Percentiles rank a stretch among this genome's conserved stretches.
phyloP scores from a whole-genome alignment of 2,888 invertebrate species.

The Drosophila atripex region DNA sequence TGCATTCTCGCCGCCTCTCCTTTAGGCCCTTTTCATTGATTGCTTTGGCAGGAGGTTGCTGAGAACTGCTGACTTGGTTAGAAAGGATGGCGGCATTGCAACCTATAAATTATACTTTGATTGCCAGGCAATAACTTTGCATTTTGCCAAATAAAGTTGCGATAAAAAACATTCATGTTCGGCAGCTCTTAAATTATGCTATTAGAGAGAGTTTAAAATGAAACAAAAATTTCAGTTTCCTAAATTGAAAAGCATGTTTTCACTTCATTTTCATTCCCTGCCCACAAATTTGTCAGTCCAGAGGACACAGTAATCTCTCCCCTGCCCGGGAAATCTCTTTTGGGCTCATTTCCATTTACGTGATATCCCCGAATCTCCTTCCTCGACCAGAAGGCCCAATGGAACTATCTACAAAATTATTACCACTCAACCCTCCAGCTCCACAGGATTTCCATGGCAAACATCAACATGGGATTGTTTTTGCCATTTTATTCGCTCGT shows the following conservation, averaged over 20 bases:
- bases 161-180: neutral
- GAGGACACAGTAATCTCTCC: conserved; percentile 13
- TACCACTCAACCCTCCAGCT: conserved; percentile 26
- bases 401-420: conserved; percentile 50
- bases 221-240: neutral
- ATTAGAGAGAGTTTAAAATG: neutral
- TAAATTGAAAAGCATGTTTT: conserved; percentile 4
- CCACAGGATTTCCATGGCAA: conserved; percentile 59
- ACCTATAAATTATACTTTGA: conserved; percentile 42
- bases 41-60: conserved; percentile 15
- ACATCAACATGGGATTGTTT: conserved; percentile 63
- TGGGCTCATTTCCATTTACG: conserved; percentile 58
- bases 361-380: conserved; percentile 28
- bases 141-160: conserved; percentile 9
- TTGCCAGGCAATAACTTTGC: conserved; percentile 25
- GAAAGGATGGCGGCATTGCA: conserved; percentile 15
- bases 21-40: conserved; percentile 26
- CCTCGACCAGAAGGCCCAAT: conserved; percentile 16
- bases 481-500: conserved; percentile 26
- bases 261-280: neutral
- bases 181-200: neutral
- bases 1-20: conserved; percentile 2
- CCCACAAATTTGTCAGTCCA: neutral
- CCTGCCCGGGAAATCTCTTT: conserved; percentile 41
- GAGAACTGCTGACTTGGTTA: conserved; percentile 18